Base-by-base conservation (phyloP, 2,797 vertebrate genomes). In the Aphelocoma californica region DNA sequence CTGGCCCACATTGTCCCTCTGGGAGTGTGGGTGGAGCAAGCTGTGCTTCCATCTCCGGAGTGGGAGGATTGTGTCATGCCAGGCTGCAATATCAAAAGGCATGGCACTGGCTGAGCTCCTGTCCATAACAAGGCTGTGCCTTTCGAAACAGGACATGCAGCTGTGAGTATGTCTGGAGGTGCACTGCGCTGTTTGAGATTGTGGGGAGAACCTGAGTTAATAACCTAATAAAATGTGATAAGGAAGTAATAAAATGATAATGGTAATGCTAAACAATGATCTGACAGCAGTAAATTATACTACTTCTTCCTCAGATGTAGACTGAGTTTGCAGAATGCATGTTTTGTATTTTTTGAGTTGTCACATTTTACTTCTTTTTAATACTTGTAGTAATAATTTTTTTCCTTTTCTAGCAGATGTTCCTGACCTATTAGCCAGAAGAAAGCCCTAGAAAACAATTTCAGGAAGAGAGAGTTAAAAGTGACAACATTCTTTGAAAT, bases 151-250 rank as follows among this genome's bases (percentile, higher is more conserved):
- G 38, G 38, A 25, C 15, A 1, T 9, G 32, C 38, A 20, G 23
- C 62, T 81, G 29, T 47, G 47, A 56, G n/a, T 31, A 14, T 16
- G 32, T 38, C 57, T 78, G 57, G 47, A 90, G 34, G 34, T 66
- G 57, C 34, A 6, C 7, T 10, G 26, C 0, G 0, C 14, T 57
- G 5, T 45, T 58, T 3, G 36, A 36, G 42, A 38, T 38, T 1
- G 1, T 51, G 50, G 18, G 38, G 28, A 80, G 31, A 72, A 18
- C 64, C 21, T 38, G 19, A 78, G 29, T 69, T 67, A 87, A 81
- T 15, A 73, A 32, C 32, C 16, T 67, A 21, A 40, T n/a, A 64
- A 58, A 82, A 4, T 60, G 14, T 42, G 15, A 45, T 47, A 24
- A 62, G 5, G 34, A 50, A 32, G 28, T 57, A 70, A 53, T 48